A percentile compares a stretch with the other conserved stretches of the same genome.
phyloP scores from a whole-genome alignment of 2,113 vertebrate genomes.

The Python bivittatus region DNA sequence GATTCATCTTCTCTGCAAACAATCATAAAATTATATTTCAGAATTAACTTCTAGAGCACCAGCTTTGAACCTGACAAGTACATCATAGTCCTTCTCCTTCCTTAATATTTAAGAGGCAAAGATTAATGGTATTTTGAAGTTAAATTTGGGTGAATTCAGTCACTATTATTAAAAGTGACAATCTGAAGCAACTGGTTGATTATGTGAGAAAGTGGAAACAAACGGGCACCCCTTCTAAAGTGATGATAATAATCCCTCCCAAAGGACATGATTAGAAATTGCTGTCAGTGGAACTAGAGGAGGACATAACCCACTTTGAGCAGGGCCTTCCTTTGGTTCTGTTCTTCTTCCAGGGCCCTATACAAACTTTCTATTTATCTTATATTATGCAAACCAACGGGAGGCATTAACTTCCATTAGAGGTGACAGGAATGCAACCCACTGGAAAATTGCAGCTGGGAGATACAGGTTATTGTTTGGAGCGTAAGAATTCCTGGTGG shows the following conservation, averaged over 20 bases:
- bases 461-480: neutral
- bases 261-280: neutral
- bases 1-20: neutral
- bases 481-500: neutral
- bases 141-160: neutral
- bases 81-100: neutral
- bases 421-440: neutral
- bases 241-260: neutral
- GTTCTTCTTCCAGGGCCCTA: neutral
- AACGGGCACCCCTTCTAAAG: neutral
- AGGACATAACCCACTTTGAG: neutral
- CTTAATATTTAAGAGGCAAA: accelerated
- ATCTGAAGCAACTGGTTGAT: neutral
- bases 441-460: neutral
- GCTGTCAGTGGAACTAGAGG: neutral
- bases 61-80: neutral
- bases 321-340: neutral
- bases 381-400: neutral
- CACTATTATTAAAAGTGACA: neutral
- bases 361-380: too few relatives aligned
- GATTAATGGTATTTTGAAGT: neutral
- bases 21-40: neutral
- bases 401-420: neutral
- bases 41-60: neutral
- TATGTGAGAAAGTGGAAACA: neutral